A percentile compares a stretch with the other conserved stretches of the same genome.
These are phyloP conservation scores for Bruchidius siliquastri DNA, from an alignment of 2,888 invertebrate species.

Conservation along the genomic window DNA sequence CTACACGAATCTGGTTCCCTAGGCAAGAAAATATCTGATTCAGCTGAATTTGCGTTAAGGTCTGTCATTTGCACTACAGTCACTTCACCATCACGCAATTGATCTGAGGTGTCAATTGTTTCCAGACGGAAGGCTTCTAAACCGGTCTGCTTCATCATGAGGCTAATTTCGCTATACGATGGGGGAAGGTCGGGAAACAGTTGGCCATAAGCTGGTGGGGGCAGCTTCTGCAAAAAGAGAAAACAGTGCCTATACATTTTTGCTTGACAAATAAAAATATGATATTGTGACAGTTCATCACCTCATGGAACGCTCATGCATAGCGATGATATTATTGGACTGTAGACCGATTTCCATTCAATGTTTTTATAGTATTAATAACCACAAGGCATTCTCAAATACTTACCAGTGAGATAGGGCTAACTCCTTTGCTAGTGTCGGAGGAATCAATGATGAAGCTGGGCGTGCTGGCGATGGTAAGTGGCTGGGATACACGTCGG, in stretches of 20 bases:
- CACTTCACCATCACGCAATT: slow-evolving; percentile 2
- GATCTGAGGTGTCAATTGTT: neutral
- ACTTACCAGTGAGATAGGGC: slow-evolving; percentile 44
- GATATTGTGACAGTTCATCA: no score
- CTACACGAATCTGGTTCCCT: neutral
- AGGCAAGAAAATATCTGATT: neutral
- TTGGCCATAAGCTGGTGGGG: slow-evolving; percentile 51
- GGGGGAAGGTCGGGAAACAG: slow-evolving; percentile 37
- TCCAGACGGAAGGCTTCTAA: slow-evolving; percentile 5
- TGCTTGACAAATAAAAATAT: no score
- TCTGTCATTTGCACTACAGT: neutral
- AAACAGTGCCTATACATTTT: no score
- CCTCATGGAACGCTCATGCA: no score
- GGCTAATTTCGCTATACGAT: slow-evolving; percentile 43
- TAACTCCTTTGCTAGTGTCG: slow-evolving; percentile 52
- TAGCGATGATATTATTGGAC: no score
- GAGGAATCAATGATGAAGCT: slow-evolving; percentile 49
- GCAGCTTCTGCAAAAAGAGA: neutral
- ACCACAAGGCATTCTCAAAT: neutral
- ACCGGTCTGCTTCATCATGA: slow-evolving; percentile 26
- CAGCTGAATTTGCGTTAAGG: neutral
- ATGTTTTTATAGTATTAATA: no score
- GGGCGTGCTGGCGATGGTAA: slow-evolving; percentile 43
- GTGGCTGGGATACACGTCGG: slow-evolving; percentile 34
- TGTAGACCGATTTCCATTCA: no score